Percentiles rank a stretch among this genome's conserved stretches.
Conservation (phyloP, 2,797 vertebrate species). For the Sebastes steindachneri region DNA sequence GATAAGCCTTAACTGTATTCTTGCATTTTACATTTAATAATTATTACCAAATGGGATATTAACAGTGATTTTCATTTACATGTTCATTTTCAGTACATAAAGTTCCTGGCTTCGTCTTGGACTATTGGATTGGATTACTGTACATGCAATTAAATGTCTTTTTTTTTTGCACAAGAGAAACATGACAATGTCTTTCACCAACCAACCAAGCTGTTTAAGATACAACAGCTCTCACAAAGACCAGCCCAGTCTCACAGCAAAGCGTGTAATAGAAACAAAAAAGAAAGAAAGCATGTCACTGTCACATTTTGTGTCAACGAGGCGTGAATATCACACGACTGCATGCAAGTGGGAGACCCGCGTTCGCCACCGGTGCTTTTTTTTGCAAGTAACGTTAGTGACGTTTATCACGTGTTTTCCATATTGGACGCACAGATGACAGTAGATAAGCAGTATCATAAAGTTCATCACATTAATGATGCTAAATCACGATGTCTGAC, state of each 20-base stretch:
- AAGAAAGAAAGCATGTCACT: too few species aligned
- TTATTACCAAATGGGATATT: background rate
- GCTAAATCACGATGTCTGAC: background rate
- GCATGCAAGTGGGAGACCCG: too few species aligned
- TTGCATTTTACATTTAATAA: background rate
- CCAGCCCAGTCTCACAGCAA: too few species aligned
- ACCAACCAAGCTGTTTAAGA: too few species aligned
- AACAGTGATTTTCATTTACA: background rate
- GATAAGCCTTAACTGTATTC: background rate
- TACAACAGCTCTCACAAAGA: background rate
- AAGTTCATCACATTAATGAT: background rate
- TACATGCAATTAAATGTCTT: background rate
- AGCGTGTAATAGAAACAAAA: too few species aligned
- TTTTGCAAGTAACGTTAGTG: too few species aligned
- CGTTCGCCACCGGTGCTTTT: rapidly evolving
- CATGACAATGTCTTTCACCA: background rate
- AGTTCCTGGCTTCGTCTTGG: background rate
- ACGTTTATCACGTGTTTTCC: too few species aligned
- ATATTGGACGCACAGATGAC: too few species aligned
- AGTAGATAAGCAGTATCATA: background rate
- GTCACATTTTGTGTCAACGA: too few species aligned
- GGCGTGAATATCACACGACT: rapidly evolving
- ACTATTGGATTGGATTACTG: background rate
- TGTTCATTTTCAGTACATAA: too few species aligned
- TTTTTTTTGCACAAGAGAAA: background rate